Evolutionary conservation across 2,888 invertebrate genomes (phyloP).

Genomic region (Hesperia comma): DNA sequence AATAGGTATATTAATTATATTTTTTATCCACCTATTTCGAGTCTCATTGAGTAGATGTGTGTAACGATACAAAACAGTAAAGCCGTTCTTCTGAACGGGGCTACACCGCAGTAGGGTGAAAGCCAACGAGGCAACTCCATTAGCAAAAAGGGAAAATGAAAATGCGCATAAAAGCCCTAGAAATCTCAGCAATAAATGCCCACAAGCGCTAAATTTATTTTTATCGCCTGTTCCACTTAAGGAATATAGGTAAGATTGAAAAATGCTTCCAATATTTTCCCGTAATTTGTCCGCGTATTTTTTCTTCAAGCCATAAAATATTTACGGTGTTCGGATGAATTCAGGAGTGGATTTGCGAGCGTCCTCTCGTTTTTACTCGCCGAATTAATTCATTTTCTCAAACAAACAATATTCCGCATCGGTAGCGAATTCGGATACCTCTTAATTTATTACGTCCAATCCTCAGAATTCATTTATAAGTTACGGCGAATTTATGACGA

Average conservation of each 20-base stretch:
- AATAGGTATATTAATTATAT: too few species aligned
- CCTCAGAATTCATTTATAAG: neutral
- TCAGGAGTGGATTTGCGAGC: constrained; percentile 62
- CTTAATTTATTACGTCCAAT: neutral
- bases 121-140: constrained; percentile 36
- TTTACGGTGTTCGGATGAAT: constrained; percentile 78
- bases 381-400: constrained; percentile 77
- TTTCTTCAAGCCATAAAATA: constrained; percentile 77
- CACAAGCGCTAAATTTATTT: constrained; percentile 79
- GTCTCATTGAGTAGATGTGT: neutral
- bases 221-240: constrained; percentile 82
- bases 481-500: neutral
- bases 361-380: constrained; percentile 65
- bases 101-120: constrained; percentile 10
- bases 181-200: constrained; percentile 81
- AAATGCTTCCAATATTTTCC: constrained; percentile 76
- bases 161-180: constrained; percentile 58
- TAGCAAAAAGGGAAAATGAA: constrained; percentile 42
- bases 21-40: neutral
- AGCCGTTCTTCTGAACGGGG: neutral
- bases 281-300: constrained; percentile 73
- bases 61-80: constrained; percentile 18
- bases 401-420: constrained; percentile 58
- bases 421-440: constrained; percentile 26
- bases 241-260: constrained; percentile 74